Evolutionary conservation across 2,113 vertebrate species (phyloP), one percentile per base, ranked within the genome.

Genomic region (Rhombomys opimus): DNA sequence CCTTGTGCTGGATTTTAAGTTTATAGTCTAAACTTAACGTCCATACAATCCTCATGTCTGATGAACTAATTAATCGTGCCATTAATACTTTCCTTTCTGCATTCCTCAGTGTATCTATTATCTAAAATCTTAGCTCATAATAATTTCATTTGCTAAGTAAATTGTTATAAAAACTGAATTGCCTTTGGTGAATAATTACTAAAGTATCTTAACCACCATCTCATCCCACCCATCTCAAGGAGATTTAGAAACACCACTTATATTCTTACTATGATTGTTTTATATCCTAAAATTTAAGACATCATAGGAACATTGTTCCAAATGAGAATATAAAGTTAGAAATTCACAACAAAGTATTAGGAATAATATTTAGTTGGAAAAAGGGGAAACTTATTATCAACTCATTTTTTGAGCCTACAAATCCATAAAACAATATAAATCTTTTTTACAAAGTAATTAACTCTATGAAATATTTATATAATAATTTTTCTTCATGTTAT

Each of bases 401-500:
- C 7, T 91, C 23, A 89, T 65, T 38, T 32, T 52, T 57, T 32
- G 3, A 61, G 13, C 68, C 32, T 23, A 3, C 23, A 63, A 92
- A 91, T 65, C 3, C 0, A 52, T 30, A 76, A 91, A 95, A 46
- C 8, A 59, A 50, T 73, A 0, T 7, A 81, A 89, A 72, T 75
- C 57, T 32, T 22, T 93, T 94, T 89, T 30, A 75, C 0, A 96
- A 91, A 95, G 50, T 65, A 96, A 81, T 85, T 87, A 96, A 93
- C 25, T 89, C 91, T 94, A 52, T 95, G 65, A 92, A 41, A 87
- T 94, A n/a, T 38, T 92, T 84, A 41, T 96, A 2, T 90, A 93
- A 95, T 87, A 67, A 77, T 59, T 85, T 95, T 96, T 72, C 61
- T 94, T 92, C 68, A 7, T 46, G 12, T 57, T 65, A 30, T 61